phyloP scores from a whole-genome alignment of 2,113 vertebrate species.

The Pimephales promelas region DNA sequence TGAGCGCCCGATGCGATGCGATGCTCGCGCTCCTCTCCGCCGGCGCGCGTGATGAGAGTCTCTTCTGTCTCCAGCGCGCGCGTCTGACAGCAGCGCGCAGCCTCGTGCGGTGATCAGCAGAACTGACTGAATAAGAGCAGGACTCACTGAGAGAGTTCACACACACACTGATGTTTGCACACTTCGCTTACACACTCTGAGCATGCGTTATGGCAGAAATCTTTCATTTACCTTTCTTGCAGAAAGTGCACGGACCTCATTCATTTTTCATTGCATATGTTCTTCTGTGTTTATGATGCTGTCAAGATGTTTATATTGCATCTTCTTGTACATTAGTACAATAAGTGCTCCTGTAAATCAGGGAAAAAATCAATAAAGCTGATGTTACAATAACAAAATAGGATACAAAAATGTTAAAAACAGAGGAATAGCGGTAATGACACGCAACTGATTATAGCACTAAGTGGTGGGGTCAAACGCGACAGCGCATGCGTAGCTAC shows the following conservation, averaged over 20 bases:
- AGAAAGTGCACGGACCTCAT: background rate
- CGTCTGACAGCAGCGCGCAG: constrained; percentile 39
- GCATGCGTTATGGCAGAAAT: background rate
- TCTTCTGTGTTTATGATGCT: background rate
- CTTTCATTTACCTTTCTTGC: background rate
- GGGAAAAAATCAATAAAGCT: background rate
- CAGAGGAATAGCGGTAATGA: background rate
- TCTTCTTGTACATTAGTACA: background rate
- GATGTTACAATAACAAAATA: background rate
- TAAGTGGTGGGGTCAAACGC: too few species aligned
- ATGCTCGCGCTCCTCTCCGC: constrained; percentile 10
- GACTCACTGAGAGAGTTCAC: background rate
- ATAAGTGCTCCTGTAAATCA: constrained; percentile 1
- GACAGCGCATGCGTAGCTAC: too few species aligned
- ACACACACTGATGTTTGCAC: background rate
- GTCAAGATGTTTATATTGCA: background rate
- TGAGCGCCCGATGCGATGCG: constrained; percentile 6
- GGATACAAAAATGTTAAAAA: background rate
- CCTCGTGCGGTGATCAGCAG: constrained; percentile 48
- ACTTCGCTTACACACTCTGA: background rate
- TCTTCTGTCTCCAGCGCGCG: constrained; percentile 30
- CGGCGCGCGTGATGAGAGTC: constrained; percentile 20
- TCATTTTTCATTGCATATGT: background rate
- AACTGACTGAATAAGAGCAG: constrained; percentile 20
- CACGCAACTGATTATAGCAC: background rate